These are phyloP conservation scores for Phodopus roborovskii DNA, from an alignment of 2,113 vertebrate species.

Conservation along the genomic window DNA sequence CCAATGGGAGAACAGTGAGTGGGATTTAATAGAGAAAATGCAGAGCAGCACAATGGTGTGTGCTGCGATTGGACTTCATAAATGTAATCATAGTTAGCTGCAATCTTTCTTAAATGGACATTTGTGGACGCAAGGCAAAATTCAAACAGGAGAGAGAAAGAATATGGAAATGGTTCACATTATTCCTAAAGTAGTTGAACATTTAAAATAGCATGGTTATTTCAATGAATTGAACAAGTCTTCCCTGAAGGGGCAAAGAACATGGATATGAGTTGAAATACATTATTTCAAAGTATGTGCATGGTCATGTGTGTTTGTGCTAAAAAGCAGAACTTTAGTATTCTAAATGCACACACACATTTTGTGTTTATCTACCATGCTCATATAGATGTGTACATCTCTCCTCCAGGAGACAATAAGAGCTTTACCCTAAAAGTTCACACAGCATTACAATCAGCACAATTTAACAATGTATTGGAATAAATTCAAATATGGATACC, in stretches of 20 bases:
- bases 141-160: neutral
- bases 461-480: neutral
- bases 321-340: neutral
- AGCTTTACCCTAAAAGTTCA: neutral
- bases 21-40: too few species aligned
- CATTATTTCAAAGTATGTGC: neutral
- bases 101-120: neutral
- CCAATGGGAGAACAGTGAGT: neutral
- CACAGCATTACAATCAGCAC: neutral
- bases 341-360: neutral
- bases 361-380: neutral
- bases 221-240: neutral
- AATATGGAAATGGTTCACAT: too few species aligned
- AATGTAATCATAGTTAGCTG: neutral
- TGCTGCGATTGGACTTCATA: neutral
- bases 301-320: too few species aligned
- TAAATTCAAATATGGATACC: slow-evolving; percentile 19
- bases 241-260: neutral
- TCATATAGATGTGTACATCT: neutral
- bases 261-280: neutral
- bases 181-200: neutral
- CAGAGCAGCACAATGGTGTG: neutral
- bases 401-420: neutral
- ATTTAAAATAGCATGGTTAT: neutral
- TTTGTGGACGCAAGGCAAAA: neutral